Percentiles rank a stretch among this genome's conserved stretches.
These are phyloP conservation scores for Cebidichthys violaceus DNA, from an alignment of 2,113 vertebrate genomes.

Conservation along the genomic window DNA sequence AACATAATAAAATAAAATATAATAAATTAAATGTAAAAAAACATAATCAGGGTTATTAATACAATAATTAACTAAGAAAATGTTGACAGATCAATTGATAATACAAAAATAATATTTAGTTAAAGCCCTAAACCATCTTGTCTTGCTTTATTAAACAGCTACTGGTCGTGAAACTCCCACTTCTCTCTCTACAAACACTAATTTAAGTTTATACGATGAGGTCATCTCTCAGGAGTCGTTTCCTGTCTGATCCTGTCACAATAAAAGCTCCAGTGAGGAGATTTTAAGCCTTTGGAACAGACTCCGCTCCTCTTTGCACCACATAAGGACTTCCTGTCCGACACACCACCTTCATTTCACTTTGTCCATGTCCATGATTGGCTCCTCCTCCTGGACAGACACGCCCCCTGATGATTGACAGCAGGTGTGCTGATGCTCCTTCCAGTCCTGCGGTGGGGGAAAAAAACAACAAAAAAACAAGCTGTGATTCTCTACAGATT, in stretches of 20 bases:
- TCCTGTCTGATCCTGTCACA: neutral
- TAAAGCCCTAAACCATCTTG: neutral
- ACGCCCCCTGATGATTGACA: constrained; percentile 85
- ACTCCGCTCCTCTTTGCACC: neutral
- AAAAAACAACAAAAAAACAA: neutral
- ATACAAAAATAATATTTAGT: neutral
- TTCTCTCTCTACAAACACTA: no score
- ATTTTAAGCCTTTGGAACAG: neutral
- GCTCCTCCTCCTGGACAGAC: constrained; percentile 87
- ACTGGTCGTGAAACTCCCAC: no score
- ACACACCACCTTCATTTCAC: constrained; percentile 73
- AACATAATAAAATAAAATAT: neutral
- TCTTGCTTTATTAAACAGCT: neutral
- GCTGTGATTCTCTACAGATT: neutral
- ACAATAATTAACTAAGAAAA: neutral
- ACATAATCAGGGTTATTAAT: neutral
- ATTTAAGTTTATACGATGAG: neutral
- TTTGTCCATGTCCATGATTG: constrained; percentile 90
- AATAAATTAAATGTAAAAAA: constrained; percentile 5
- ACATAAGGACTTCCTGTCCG: constrained; percentile 2
- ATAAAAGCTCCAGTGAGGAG: neutral
- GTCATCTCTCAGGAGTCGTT: neutral
- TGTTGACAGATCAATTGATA: neutral
- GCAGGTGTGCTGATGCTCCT: constrained; percentile 95
- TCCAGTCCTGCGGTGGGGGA: constrained; percentile 91